These are phyloP conservation scores for Lordiphosa mommai DNA, from an alignment of 1,140 invertebrate genomes.

Conservation along the genomic window DNA sequence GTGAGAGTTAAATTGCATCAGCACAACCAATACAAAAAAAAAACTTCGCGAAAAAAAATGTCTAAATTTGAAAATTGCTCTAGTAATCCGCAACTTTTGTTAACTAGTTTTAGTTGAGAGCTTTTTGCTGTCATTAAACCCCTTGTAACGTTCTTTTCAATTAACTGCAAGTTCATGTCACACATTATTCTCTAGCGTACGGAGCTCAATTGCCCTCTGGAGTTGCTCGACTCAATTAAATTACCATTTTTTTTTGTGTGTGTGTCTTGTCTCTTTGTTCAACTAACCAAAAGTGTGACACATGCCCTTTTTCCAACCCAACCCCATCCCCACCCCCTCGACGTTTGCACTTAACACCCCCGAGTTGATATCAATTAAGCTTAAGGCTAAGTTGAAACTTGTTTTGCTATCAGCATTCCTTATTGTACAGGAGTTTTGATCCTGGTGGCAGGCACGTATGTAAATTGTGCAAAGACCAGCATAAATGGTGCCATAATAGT, in stretches of 20 bases:
- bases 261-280: neutral
- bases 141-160: slow-evolving; percentile 6
- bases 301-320: too few relatives aligned
- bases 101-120: slow-evolving; percentile 11
- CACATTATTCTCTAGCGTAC: slow-evolving; percentile 10
- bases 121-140: slow-evolving; percentile 18
- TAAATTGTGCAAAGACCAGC: slow-evolving; percentile 11
- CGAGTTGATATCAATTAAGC: too few relatives aligned
- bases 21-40: too few relatives aligned
- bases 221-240: slow-evolving; percentile 22
- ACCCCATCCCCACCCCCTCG: too few relatives aligned
- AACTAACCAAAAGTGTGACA: too few relatives aligned
- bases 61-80: too few relatives aligned
- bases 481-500: slow-evolving; percentile 23
- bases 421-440: too few relatives aligned
- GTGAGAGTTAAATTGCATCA: too few relatives aligned
- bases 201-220: neutral
- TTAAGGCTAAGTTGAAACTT: too few relatives aligned
- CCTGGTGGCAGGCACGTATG: slow-evolving; percentile 8
- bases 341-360: slow-evolving; percentile 10
- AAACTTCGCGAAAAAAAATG: too few relatives aligned
- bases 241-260: slow-evolving; percentile 3
- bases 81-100: too few relatives aligned
- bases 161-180: slow-evolving; percentile 4
- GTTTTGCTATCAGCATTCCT: too few relatives aligned